Conservation (phyloP, 2,888 invertebrate species). For the Pammene aurita region DNA sequence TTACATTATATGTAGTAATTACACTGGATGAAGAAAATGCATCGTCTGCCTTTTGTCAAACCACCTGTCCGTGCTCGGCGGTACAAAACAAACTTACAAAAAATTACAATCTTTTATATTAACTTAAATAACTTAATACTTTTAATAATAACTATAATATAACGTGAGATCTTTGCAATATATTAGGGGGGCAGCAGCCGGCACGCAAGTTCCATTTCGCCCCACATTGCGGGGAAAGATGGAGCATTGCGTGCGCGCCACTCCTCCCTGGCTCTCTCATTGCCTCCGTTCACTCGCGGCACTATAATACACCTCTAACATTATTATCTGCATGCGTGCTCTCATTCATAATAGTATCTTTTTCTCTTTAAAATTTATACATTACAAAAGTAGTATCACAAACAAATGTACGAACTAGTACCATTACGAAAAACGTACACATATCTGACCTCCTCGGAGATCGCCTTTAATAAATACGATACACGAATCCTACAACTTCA, state of each 20-base stretch:
- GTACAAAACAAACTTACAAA: conserved; percentile 80
- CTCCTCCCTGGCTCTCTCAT: conserved; percentile 54
- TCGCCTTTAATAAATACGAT: conserved; percentile 79
- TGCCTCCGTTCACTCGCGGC: conserved; percentile 62
- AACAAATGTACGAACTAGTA: conserved; percentile 84
- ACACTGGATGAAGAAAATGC: conserved; percentile 81
- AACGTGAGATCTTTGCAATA: conserved; percentile 82
- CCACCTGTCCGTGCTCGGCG: conserved; percentile 59
- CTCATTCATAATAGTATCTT: conserved; percentile 79
- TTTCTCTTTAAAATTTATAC: conserved; percentile 78
- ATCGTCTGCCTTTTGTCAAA: conserved; percentile 43
- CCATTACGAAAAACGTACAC: conserved; percentile 79
- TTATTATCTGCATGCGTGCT: conserved; percentile 72
- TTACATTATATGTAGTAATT: conserved; percentile 76
- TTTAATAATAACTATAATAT: conserved; percentile 81
- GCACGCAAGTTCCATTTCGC: conserved; percentile 3
- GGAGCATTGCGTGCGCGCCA: conserved; percentile 47
- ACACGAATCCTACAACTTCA: conserved; percentile 79
- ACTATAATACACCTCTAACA: conserved; percentile 64
- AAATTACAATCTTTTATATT: conserved; percentile 78
- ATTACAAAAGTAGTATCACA: conserved; percentile 85
- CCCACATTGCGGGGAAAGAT: conserved; percentile 46
- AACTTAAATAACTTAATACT: conserved; percentile 84
- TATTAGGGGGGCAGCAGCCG: conserved; percentile 47
- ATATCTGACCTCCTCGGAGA: conserved; percentile 67